Percentiles rank a stretch among this genome's conserved stretches.
Conservation (phyloP, 2,113 vertebrate species). For the Brachyhypopomus occidentalis region DNA sequence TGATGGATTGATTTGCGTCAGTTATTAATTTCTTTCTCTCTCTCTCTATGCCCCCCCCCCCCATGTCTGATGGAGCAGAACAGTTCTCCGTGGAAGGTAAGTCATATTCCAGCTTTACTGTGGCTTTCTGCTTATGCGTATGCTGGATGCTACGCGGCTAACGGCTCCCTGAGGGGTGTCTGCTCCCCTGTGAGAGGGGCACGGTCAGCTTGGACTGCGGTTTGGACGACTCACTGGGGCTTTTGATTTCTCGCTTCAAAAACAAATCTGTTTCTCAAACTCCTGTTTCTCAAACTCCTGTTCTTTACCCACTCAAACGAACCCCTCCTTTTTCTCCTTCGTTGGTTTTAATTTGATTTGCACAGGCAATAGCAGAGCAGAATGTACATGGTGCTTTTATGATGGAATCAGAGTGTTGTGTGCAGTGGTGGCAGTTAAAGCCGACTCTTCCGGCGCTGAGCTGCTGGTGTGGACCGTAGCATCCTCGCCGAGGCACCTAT, state of each 20-base stretch:
- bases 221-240: conserved; percentile 72
- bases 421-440: too few species aligned
- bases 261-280: conserved; percentile 47
- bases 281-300: conserved; percentile 47
- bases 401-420: too few species aligned
- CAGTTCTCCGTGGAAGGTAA: conserved; percentile 78
- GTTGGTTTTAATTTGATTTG: conserved; percentile 33
- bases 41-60: conserved; percentile 21
- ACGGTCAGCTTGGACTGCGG: conserved; percentile 81
- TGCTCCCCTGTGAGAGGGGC: conserved; percentile 63
- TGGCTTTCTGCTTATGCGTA: conserved; percentile 51
- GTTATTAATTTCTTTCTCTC: background rate
- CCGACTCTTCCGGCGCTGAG: too few species aligned
- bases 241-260: conserved; percentile 55
- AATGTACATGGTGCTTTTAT: background rate
- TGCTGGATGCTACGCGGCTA: conserved; percentile 48
- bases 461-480: too few species aligned
- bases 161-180: conserved; percentile 53
- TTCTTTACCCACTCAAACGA: conserved; percentile 30
- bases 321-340: conserved; percentile 36
- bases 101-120: conserved; percentile 49
- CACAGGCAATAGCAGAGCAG: background rate
- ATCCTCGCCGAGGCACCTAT: too few species aligned
- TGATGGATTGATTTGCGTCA: background rate
- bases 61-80: conserved; percentile 60